These are phyloP conservation scores for Ceratothoa steindachneri DNA, from an alignment of 2,888 invertebrate species.

Conservation along the genomic window DNA sequence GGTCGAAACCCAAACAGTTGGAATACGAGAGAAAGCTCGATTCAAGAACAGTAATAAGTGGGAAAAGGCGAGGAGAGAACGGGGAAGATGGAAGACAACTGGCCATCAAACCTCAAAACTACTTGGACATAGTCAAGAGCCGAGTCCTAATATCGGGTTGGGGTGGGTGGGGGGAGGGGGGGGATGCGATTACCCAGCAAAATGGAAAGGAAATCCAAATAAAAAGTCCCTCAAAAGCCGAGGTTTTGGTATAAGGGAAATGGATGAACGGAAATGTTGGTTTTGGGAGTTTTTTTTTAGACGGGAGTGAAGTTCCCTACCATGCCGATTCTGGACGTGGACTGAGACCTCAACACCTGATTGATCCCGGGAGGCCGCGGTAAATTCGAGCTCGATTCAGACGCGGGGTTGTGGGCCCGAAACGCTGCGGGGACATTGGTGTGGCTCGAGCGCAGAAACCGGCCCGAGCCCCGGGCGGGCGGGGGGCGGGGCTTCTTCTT, in stretches of 20 bases:
- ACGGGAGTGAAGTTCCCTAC: too few species aligned
- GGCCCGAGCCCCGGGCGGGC: conserved; percentile 29
- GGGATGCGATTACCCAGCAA: background rate
- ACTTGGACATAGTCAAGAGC: too few species aligned
- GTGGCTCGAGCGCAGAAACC: conserved; percentile 35
- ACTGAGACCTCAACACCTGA: conserved; percentile 42
- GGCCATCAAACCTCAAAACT: too few species aligned
- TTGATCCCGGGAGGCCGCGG: conserved; percentile 30
- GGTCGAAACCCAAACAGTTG: background rate
- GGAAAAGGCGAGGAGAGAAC: background rate
- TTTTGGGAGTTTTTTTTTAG: too few species aligned
- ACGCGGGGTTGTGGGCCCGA: conserved; percentile 20
- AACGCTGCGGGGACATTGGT: conserved; percentile 38
- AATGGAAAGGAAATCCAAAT: too few species aligned
- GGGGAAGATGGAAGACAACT: background rate
- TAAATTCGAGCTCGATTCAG: conserved; percentile 37
- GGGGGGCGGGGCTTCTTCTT: conserved; percentile 21
- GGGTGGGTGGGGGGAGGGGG: background rate
- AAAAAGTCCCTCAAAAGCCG: background rate
- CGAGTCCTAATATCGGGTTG: background rate
- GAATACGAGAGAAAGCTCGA: background rate
- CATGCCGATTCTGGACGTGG: conserved; percentile 43
- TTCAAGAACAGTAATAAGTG: background rate
- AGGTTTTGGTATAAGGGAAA: background rate
- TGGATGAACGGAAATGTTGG: too few species aligned